Evolutionary conservation across 1,140 invertebrate genomes (phyloP).

Genomic region (Ladona fulva): DNA sequence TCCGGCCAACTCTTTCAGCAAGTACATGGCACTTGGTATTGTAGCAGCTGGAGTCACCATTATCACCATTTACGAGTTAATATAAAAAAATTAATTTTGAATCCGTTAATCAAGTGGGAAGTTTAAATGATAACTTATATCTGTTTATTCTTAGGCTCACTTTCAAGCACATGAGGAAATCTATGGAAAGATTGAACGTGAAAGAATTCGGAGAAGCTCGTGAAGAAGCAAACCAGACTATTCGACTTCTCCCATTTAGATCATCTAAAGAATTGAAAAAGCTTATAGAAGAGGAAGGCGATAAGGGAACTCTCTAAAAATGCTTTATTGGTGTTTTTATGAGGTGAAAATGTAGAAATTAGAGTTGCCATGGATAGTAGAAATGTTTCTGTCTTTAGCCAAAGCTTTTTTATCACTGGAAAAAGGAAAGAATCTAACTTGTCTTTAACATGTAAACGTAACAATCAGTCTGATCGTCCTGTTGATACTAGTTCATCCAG

Average conservation of each 20-base stretch:
- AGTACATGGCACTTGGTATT: slow-evolving; percentile 11
- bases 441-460: not conserved
- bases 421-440: not conserved
- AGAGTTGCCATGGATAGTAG: not conserved
- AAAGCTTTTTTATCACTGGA: not conserved
- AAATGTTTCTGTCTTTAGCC: not conserved
- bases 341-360: not conserved
- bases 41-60: not conserved
- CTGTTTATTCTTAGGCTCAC: too few relatives aligned
- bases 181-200: too few relatives aligned
- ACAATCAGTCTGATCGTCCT: not conserved
- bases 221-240: not conserved
- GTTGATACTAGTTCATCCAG: too few relatives aligned
- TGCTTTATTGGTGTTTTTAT: not conserved
- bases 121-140: too few relatives aligned
- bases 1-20: not conserved
- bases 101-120: too few relatives aligned
- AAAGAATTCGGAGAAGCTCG: too few relatives aligned
- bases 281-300: not conserved
- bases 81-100: not conserved
- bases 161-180: too few relatives aligned
- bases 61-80: slow-evolving; percentile 12
- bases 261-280: not conserved
- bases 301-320: not conserved
- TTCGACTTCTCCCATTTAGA: not conserved